phyloP scores from a whole-genome alignment of 1,140 invertebrate genomes.

The Varroa destructor region DNA sequence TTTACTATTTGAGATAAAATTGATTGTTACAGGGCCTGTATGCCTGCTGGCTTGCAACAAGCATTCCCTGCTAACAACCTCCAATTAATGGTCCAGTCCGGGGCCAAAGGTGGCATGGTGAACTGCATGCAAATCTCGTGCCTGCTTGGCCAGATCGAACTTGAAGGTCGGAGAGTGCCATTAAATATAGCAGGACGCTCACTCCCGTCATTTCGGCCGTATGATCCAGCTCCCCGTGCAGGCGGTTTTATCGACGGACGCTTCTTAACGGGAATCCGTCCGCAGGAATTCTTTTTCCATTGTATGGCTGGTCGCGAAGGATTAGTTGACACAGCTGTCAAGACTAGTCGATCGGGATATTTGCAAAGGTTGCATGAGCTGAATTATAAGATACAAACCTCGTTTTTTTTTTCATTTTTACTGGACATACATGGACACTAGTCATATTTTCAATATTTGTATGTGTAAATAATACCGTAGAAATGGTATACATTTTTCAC shows the following conservation, averaged over 20 bases:
- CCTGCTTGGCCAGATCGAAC: constrained; percentile 88
- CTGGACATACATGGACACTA: too few relatives aligned
- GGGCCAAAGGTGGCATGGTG: constrained; percentile 90
- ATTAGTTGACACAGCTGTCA: constrained; percentile 57
- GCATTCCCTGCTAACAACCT: constrained; percentile 89
- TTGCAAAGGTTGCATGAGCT: constrained; percentile 54
- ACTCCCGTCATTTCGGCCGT: constrained; percentile 79
- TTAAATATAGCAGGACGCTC: constrained; percentile 82
- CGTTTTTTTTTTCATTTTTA: too few relatives aligned
- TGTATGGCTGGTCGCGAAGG: constrained; percentile 98
- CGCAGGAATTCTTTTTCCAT: constrained; percentile 98
- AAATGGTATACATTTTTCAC: too few relatives aligned
- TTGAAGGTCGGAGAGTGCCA: constrained; percentile 91
- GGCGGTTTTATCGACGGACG: constrained; percentile 90
- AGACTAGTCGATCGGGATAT: constrained; percentile 92
- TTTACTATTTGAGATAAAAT: constrained; percentile 22
- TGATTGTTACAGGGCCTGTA: constrained; percentile 47
- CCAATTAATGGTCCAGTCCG: constrained; percentile 93
- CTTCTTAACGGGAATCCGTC: constrained; percentile 92
- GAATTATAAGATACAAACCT: too few relatives aligned
- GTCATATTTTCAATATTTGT: too few relatives aligned
- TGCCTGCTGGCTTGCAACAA: constrained; percentile 62
- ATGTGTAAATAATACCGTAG: too few relatives aligned
- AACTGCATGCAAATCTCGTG: constrained; percentile 97
- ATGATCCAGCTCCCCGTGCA: constrained; percentile 75